Evolutionary conservation across 2,797 vertebrate species (phyloP), one percentile per base, ranked within the genome.

Genomic region (Xerus rutilus): DNA sequence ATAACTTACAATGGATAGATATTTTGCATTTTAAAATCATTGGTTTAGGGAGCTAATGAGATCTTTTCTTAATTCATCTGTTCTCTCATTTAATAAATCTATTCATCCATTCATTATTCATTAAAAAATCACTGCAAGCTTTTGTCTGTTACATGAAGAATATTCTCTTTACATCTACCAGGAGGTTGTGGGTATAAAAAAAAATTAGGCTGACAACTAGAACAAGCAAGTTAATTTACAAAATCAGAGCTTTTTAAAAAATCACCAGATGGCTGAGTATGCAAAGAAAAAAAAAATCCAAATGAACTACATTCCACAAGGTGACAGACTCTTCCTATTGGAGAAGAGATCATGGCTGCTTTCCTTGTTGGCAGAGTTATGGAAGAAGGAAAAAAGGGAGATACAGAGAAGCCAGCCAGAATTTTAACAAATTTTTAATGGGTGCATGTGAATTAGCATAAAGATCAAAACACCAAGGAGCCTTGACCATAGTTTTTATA

Each of bases 141-240:
- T 85, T 81, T 93, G 59, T 87, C 52, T 89, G 79, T 90, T 89
- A 10, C 32, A 57, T 84, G 72, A 93, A 30, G 39, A 94, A 81
- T 72, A 87, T 62, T 87, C 43, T 95, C 57, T 89, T 93, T 88
- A 62, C 15, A 95, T 94, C 32, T 72, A 77, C 43, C 35, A 90
- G 62, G 67, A 96, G 5, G n/a, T 52, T 86, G n/a, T 59, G 54
- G 25, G 23, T 64, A 86, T 84, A 35, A 74, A 83, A 78, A 94
- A 82, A 76, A 74, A 74, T 86, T 74, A 70, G 69, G 43, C 64
- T 93, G 88, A 88, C 62, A 91, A 62, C 49, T 81, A 96, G 76
- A 93, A 84, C 52, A 91, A 96, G 87, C 28, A 30, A 77, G 54
- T 94, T 96, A 81, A 96, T 93, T 91, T 91, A 96, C 39, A 96